Evolutionary conservation across 2,888 invertebrate species (phyloP), one percentile per base, ranked within the genome.

Genomic region (Scelioninae gen. 1): DNA sequence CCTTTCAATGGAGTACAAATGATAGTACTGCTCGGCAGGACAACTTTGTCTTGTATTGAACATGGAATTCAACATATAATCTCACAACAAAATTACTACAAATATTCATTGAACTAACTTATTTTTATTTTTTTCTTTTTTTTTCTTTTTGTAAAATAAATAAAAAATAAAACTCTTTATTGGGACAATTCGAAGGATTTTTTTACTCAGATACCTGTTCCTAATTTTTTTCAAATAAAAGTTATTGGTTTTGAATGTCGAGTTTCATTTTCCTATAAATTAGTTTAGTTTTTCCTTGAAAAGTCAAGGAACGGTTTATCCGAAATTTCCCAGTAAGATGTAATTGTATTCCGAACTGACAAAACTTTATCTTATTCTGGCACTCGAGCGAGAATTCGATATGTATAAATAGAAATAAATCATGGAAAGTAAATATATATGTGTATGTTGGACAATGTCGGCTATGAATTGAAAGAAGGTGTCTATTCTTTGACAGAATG

Each of bases 401-500:
- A 31, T 58, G 40, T 71, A 49, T 78, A 71, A 69, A 56, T 16
- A 58, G 71, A 63, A 71, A 65, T 72, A 72, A 78, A 65, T 71
- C 78, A 51, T 7, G 34, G 15, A 31, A 38, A 51, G 71, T 58
- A 72, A 78, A 78, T 71, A 63, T 56, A 63, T 38, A 32, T 56
- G n/a, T 10, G 34, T 13, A 15, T n/a, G n/a, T 10, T 43, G 47
- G 65, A 72, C 79, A 74, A 74, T 74, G 55, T 60, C 60, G 66
- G 66, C 72, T 79, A 66, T 65, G 72, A 74, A 74, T 51, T 65
- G 58, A 66, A 72, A 55, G 76, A 60, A 78, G 72, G 60, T 79
- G 79, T 72, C 72, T 66, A 66, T 72, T 79, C 66, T 72, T 60
- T 72, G 66, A 78, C 34, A 51, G 58, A 79, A 72, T 66, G 60